Evolutionary conservation across 2,888 invertebrate genomes (phyloP).

Genomic region (Mimumesa dahlbomi): DNA sequence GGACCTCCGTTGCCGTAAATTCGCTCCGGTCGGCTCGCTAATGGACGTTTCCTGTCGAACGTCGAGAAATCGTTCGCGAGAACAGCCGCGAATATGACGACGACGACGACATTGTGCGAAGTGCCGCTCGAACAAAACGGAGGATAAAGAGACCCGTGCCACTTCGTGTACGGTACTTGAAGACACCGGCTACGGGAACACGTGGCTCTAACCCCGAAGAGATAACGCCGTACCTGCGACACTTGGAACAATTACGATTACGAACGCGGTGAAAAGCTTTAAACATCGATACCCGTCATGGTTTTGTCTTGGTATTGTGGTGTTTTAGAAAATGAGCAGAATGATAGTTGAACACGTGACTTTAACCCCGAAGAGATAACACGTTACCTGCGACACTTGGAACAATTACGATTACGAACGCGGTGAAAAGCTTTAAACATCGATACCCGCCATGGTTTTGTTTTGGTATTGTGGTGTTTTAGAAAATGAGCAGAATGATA

Average conservation of each 20-base stretch:
- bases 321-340: too few species aligned
- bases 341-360: too few species aligned
- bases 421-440: background rate
- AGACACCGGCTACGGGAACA: slow-evolving; percentile 15
- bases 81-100: slow-evolving; percentile 43
- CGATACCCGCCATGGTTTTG: background rate
- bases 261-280: background rate
- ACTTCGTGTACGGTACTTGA: slow-evolving; percentile 28
- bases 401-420: too few species aligned
- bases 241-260: too few species aligned
- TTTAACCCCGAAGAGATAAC: too few species aligned
- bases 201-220: slow-evolving; percentile 20
- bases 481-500: too few species aligned
- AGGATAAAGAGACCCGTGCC: slow-evolving; percentile 25
- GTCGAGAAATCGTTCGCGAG: slow-evolving; percentile 48
- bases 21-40: slow-evolving; percentile 50
- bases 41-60: slow-evolving; percentile 72
- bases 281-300: background rate
- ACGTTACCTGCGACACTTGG: too few species aligned
- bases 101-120: slow-evolving; percentile 28
- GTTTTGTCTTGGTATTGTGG: background rate
- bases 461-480: background rate
- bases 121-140: slow-evolving; percentile 42
- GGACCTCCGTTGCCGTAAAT: slow-evolving; percentile 52
- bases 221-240: slow-evolving; percentile 33